Evolutionary conservation across 1,140 invertebrate species (phyloP), one percentile per base, ranked within the genome.

Genomic region (Scaptomyza graminum): DNA sequence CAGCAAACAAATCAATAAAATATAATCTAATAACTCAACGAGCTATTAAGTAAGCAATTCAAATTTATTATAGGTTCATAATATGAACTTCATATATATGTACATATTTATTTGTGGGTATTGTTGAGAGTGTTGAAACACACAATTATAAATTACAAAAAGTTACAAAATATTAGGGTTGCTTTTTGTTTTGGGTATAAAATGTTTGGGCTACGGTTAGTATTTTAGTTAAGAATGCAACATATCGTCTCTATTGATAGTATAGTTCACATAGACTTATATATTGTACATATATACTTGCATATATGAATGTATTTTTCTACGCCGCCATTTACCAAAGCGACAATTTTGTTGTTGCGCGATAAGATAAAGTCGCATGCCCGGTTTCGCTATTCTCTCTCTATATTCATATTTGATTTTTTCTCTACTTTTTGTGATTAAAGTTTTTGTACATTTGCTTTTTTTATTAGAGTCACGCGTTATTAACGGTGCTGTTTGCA

Each of bases 281-380:
- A 47, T 37, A 34, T 1, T 34, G 28, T 31, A 31, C 7, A 7
- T 31, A 31, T 31, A 31, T 22, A 2, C 1, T 22, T 22, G 1
- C 18, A 22, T 34, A 34, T 34, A 34, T 22, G 1, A 2, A 22
- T 34, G 9, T 34, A 34, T 66, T 85, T 82, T 85, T 85, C 76
- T 85, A 69, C 67, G 71, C 74, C 83, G 72, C 79, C 75, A 88
- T 88, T 85, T 85, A 85, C 56, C 74, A 85, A 85, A 83, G 79
- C 82, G 67, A 85, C 82, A 85, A 46, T 39, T 88, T 78, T 76
- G 65, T 79, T 76, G 68, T 79, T 52, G 37, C 41, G 13, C 62
- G 82, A 85, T 85, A 79, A 85, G 82, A 85, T 85, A 85, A 88
- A 46, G 59, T 44, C 50, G 63, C 44, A 71, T 76, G 65, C 64